phyloP scores from a whole-genome alignment of 2,113 vertebrate species.

The Macquaria australasica region DNA sequence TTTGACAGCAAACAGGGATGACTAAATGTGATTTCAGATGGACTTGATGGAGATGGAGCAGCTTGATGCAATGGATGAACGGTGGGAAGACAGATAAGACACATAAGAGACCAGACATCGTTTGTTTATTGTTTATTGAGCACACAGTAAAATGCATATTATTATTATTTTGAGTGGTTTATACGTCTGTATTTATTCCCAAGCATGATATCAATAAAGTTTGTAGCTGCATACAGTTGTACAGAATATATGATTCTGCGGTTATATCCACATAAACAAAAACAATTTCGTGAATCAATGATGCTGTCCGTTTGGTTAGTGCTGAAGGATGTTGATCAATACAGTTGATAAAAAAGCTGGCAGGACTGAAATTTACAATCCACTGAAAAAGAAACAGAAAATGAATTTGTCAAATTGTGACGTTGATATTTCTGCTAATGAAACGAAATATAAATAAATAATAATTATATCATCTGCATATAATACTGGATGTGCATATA shows the following conservation, averaged over 20 bases:
- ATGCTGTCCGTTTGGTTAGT: neutral
- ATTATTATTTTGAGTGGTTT: neutral
- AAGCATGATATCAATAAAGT: neutral
- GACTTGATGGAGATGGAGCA: neutral
- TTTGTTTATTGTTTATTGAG: neutral
- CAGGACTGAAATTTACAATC: slow-evolving; percentile 2
- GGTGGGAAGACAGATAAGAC: neutral
- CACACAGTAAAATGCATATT: neutral
- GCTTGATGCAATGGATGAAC: neutral
- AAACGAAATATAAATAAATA: neutral
- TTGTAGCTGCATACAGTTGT: neutral
- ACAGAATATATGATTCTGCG: neutral
- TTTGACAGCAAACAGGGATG: neutral
- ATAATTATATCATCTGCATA: neutral
- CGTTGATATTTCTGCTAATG: neutral
- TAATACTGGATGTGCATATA: too few relatives aligned
- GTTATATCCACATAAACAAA: neutral
- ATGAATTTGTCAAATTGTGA: neutral
- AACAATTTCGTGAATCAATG: slow-evolving; percentile 7
- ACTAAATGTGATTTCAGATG: neutral
- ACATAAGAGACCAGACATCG: neutral
- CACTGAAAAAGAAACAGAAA: slow-evolving; percentile 39
- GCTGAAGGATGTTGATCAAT: slow-evolving; percentile 2
- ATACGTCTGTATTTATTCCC: neutral
- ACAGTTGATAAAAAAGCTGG: neutral